A percentile compares a stretch with the other conserved stretches of the same genome.
phyloP scores from a whole-genome alignment of 64 coral and sea anemone genomes.

The Montipora cactus region DNA sequence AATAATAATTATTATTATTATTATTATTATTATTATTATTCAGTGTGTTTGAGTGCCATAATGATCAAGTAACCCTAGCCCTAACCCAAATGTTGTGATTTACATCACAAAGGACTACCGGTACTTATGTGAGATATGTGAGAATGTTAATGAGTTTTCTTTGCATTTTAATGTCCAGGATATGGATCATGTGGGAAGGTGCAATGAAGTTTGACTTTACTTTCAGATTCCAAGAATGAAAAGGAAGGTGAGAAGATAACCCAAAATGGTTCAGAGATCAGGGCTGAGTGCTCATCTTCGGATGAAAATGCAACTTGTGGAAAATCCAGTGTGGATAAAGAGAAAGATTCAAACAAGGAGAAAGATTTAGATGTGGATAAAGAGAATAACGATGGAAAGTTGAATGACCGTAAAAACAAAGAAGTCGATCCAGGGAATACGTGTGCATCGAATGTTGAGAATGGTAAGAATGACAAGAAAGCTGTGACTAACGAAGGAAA shows the following conservation, averaged over 20 bases:
- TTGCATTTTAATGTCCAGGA: not conserved
- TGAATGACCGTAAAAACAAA: not conserved
- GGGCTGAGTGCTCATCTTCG: not conserved
- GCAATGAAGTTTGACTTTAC: not conserved
- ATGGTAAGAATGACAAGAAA: not conserved
- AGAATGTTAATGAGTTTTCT: too few species aligned
- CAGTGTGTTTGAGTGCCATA: too few species aligned
- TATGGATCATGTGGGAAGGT: not conserved
- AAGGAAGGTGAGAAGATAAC: conserved; percentile 10
- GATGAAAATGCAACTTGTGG: not conserved
- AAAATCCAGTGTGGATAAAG: not conserved
- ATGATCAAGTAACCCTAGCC: too few species aligned
- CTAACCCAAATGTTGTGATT: too few species aligned
- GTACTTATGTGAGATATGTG: too few species aligned
- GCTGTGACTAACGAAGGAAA: not conserved
- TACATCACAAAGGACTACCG: too few species aligned
- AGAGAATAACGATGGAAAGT: conserved; percentile 47
- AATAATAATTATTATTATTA: not conserved
- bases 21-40: too few species aligned
- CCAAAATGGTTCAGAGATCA: conserved; percentile 20
- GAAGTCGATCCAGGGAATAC: not conserved
- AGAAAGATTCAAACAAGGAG: not conserved
- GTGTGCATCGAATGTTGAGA: too few species aligned
- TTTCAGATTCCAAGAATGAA: not conserved
- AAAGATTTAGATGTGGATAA: not conserved